phyloP scores from a whole-genome alignment of 2,888 invertebrate species.

The Sphaeridia pumilis region DNA sequence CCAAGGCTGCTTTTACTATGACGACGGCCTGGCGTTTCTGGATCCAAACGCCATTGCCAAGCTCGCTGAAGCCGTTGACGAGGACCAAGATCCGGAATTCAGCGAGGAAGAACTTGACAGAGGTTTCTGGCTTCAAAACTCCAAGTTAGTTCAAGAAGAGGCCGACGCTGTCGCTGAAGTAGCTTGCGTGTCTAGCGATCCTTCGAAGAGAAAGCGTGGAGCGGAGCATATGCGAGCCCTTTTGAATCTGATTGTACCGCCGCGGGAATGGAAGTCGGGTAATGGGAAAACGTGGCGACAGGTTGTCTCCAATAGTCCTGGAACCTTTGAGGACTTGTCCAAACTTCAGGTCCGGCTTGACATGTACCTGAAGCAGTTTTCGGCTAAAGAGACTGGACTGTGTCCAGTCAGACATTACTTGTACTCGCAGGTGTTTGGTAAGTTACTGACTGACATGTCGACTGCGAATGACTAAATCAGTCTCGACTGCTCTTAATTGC shows the following conservation, averaged over 20 bases:
- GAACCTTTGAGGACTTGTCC: constrained; percentile 1
- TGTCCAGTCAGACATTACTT: constrained; percentile 10
- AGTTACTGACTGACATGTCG: neutral
- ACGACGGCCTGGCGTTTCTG: neutral
- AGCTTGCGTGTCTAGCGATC: too few relatives aligned
- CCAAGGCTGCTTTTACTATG: neutral
- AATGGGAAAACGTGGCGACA: constrained; percentile 7
- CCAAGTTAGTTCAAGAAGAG: too few relatives aligned
- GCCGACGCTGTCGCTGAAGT: too few relatives aligned
- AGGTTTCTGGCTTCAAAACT: too few relatives aligned
- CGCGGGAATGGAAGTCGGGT: constrained; percentile 7
- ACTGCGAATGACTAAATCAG: too few relatives aligned
- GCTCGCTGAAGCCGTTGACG: too few relatives aligned
- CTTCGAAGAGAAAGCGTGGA: neutral
- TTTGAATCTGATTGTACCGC: constrained; percentile 11
- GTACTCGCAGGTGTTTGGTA: constrained; percentile 13
- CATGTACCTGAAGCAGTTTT: constrained; percentile 10
- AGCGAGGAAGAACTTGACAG: too few relatives aligned
- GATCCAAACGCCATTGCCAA: too few relatives aligned
- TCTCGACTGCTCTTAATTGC: too few relatives aligned
- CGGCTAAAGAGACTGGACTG: constrained; percentile 10
- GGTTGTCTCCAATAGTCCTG: constrained; percentile 8
- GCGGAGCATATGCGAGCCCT: constrained; percentile 14
- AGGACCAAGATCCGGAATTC: too few relatives aligned
- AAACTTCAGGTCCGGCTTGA: constrained; percentile 12